Conservation (phyloP, 2,888 invertebrate species). For the Rhynchonema sp. region DNA sequence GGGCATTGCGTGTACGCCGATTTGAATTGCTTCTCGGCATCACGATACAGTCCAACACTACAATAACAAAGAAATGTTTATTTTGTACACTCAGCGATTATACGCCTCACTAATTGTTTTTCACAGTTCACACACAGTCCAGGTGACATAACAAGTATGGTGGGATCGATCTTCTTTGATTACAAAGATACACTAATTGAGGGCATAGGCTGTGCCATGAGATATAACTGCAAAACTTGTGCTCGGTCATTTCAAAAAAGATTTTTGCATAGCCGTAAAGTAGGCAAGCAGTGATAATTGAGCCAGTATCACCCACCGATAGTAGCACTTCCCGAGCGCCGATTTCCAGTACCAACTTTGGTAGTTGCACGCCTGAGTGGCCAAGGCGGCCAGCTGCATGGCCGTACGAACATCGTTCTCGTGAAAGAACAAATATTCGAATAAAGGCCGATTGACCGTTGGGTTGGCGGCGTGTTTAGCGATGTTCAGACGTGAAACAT, state of each 20-base stretch:
- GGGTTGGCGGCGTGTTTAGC: conserved; percentile 54
- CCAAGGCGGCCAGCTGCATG: conserved; percentile 62
- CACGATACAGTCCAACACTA: conserved; percentile 62
- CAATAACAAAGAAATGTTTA: conserved; percentile 18
- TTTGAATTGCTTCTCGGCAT: conserved; percentile 70
- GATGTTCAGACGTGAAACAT: conserved; percentile 66
- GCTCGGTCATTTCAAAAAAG: no score
- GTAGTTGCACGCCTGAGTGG: conserved; percentile 46
- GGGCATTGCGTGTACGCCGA: conserved; percentile 61
- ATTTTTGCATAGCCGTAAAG: no score
- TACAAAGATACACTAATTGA: no score
- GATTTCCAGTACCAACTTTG: conserved; percentile 90
- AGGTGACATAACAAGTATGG: no score
- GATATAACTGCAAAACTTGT: no score
- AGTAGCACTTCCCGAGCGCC: conserved; percentile 73
- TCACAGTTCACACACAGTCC: background rate
- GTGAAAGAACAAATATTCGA: conserved; percentile 87
- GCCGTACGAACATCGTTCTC: conserved; percentile 71
- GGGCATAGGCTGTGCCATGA: no score
- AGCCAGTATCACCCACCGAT: conserved; percentile 28
- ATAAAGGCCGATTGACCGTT: conserved; percentile 62
- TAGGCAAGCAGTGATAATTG: no score
- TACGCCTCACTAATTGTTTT: background rate
- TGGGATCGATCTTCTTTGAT: no score
- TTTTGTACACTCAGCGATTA: background rate